Base-by-base conservation (phyloP, 2,113 vertebrate species). In the Oriolus oriolus region DNA sequence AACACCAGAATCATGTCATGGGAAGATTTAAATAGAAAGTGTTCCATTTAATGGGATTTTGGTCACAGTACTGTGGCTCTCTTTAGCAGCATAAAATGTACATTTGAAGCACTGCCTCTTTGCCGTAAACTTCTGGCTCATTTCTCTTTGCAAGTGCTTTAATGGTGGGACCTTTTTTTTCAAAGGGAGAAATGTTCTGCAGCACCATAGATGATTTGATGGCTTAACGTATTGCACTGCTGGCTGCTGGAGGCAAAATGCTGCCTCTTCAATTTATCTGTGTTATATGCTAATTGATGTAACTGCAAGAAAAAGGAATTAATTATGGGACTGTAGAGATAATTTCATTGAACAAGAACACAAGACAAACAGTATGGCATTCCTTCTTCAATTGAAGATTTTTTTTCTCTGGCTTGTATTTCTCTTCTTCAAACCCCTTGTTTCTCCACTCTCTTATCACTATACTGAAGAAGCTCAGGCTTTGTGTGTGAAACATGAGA, bases 1-100 rank as follows among this genome's bases (percentile, higher is more conserved):
- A 92, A 92, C 33, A 87, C 71, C 69, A 93, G 93, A 90, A 89
- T 89, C 78, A 60, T 74, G 80, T 69, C 71, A 83, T 54, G 52
- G 80, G 83, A 87, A 93, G 69, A 91, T 90, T 97, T 96, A 94
- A 95, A 95, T 76, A 91, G 91, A 90, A 96, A 92, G 26, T 47
- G 93, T 94, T 96, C 87, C 87, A 26, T 91, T 95, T 96, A 97
- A 97, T 94, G 76, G 90, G 91, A 96, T 97, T 96, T 95, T 87
- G 85, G 93, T 96, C 97, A 95, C 96, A 94, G 63, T 83, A 45
- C 83, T 45, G 54, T 28, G 59, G 69, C 83, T 92, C 19, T 53
- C 90, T 93, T 96, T 70, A 95, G 80, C 77, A 91, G 95, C 80
- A 92, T 90, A 96, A 96, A 95, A 95, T 69, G 77, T 64, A 84